Base-by-base conservation (phyloP, 1,140 invertebrate species). In the Scaptomyza graminum region DNA sequence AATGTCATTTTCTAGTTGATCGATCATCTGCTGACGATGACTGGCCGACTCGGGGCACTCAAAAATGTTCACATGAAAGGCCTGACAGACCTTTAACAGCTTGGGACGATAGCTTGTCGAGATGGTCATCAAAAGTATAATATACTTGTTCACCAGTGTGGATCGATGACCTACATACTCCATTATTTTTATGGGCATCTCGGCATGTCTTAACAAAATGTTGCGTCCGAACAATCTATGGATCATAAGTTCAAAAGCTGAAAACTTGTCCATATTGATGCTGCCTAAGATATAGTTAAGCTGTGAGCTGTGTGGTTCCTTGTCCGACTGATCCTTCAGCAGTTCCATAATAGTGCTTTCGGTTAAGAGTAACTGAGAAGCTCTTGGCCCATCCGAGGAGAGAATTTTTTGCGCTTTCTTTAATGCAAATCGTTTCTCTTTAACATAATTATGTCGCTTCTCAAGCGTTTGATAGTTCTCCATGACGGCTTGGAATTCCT, bases 401-500 rank as follows among this genome's bases (percentile, higher is more conserved):
- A 91, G 60, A 37, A 74, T 77, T 16, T 61, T 62, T 28, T 76
- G 57, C 0, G 76, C 77, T 18, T 55, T 70, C 3, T 41, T 12
- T 4, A 91, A n/a, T 3, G 83, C 90, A n/a, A 44, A 60, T 0
- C 54, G 47, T 2, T 76, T 76, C 61, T 91, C 90, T 0, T 60
- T 51, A 49, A 90, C 37, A 13, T 69, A 49, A 4, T 44, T 37
- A 0, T 56, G 18, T 0, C 76, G 75, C 7, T 1, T 22, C 4
- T 98, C 98, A 51, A 99, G 93, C 2, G 97, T 96, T 87, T 98
- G 97, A 0, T 97, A 97, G 92, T 99, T 99, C 75, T 97, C 96
- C 92, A 99, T 99, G 96, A 97, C 12, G 95, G 94, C 34, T 97
- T 91, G 89, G 98, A 97, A 90, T 96, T 97, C 92, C 97, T 96